Percentiles rank a stretch among this genome's conserved stretches.
Conservation (phyloP, 2,797 vertebrate species). For the Rhinichthys osculus region DNA sequence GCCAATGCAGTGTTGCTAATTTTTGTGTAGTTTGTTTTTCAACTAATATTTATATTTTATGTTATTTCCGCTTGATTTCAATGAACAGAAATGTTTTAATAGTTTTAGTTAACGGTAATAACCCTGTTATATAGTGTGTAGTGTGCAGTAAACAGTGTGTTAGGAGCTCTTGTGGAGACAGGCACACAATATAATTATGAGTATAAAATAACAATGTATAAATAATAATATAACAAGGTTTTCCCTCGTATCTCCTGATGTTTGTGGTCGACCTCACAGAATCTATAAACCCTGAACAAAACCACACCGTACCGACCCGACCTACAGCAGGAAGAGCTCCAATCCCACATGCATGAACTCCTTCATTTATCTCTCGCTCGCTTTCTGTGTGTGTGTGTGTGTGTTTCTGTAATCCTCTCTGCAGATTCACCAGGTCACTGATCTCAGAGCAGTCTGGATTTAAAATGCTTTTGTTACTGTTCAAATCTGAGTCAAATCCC, state of each 20-base stretch:
- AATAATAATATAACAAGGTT: not conserved
- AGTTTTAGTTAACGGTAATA: too few relatives aligned
- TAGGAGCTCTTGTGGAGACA: not conserved
- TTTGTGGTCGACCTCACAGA: not conserved
- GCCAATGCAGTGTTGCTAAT: too few relatives aligned
- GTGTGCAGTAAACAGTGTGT: not conserved
- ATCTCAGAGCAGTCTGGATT: conserved; percentile 34
- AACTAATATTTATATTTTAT: too few relatives aligned
- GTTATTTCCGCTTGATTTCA: too few relatives aligned
- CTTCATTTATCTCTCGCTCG: not conserved
- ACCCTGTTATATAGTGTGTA: not conserved
- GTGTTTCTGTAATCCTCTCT: conserved; percentile 21
- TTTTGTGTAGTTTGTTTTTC: too few relatives aligned
- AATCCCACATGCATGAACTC: not conserved
- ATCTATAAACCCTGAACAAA: conserved; percentile 18
- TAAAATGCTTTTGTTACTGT: conserved; percentile 37
- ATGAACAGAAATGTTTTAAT: too few relatives aligned
- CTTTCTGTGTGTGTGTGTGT: conserved; percentile 6
- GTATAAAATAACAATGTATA: not conserved
- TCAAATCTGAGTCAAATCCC: conserved; percentile 31
- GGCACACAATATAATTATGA: not conserved
- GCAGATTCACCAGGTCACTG: conserved; percentile 34
- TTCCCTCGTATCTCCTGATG: not conserved
- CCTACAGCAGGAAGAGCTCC: not conserved
- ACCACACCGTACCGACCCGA: not conserved